Evolutionary conservation across 2,113 vertebrate species (phyloP), one percentile per base, ranked within the genome.

Genomic region (Leptocoma aspasia): DNA sequence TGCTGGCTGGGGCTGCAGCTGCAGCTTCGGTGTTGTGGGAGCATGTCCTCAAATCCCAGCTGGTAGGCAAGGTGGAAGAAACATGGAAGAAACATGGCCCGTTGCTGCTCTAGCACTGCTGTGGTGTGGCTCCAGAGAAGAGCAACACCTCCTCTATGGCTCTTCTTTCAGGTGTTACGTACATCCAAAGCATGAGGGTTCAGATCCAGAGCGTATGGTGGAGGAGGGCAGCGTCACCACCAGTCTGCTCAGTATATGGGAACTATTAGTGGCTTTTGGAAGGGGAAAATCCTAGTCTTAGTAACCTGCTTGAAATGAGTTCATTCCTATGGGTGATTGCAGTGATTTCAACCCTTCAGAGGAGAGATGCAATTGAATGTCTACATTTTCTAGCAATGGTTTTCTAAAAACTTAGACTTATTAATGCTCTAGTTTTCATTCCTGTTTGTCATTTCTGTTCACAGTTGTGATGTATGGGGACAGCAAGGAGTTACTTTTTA

Each of bases 201-300:
- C 39, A 1, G 23, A 20, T 30, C 11, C 0, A 0, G 42, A 54
- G 8, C 0, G 0, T 11, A 0, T 19, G 20, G 28, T 23, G n/a
- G 44, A 82, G 44, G 19, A 39, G 35, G 13, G 22, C 26, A 8
- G 21, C 0, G 0, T 45, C 22, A 41, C 65, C 27, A 15, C 37
- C 0, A 5, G 23, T 47, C 64, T 33, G 13, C 28, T 63, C 33
- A 31, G 24, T 39, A 2, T 23, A 1, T 16, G 9, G 44, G 42
- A 61, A 20, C 50, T 66, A 1, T 11, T 12, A 3, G 21, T 44
- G 37, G 53, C 64, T 82, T 84, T 88, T 41, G 65, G 41, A 90
- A 64, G 53, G 39, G 35, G 10, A 30, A 73, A 61, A 72, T 42
- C 33, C 39, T 18, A 12, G 44, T 60, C 12, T 45, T 72, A 17